phyloP scores from a whole-genome alignment of 1,140 invertebrate species.

The Aphis craccivora region DNA sequence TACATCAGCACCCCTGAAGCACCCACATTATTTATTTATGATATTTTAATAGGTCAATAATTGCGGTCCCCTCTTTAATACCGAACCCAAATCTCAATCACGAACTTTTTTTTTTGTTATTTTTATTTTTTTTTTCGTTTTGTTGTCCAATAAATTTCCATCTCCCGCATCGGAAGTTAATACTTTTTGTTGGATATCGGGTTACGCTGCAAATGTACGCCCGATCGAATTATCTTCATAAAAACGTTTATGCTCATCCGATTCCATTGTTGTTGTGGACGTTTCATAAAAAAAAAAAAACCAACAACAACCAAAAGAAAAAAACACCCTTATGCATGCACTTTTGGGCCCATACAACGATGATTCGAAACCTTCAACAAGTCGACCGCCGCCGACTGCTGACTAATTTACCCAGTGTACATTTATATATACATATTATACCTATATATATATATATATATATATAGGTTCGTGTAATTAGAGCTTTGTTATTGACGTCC shows the following conservation, averaged over 20 bases:
- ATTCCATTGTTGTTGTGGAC: slow-evolving; percentile 53
- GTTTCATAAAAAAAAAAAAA: neutral
- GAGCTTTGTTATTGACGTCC: slow-evolving; percentile 53
- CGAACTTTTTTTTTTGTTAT: slow-evolving; percentile 27
- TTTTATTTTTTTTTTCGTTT: neutral
- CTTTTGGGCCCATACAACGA: neutral
- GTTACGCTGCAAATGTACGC: slow-evolving; percentile 51
- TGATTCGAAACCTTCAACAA: slow-evolving; percentile 45
- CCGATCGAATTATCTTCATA: slow-evolving; percentile 54
- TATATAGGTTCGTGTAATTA: slow-evolving; percentile 39
- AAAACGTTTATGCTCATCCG: slow-evolving; percentile 57
- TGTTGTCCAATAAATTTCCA: slow-evolving; percentile 52
- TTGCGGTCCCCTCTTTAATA: neutral
- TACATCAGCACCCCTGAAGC: neutral
- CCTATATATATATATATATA: neutral
- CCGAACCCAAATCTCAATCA: neutral
- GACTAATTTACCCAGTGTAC: neutral
- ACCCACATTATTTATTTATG: neutral
- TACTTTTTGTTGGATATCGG: slow-evolving; percentile 55
- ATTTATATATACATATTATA: neutral
- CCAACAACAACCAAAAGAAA: neutral
- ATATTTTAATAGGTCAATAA: slow-evolving; percentile 54
- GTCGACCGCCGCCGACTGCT: slow-evolving; percentile 17
- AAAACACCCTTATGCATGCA: slow-evolving; percentile 31
- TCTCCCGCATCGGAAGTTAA: slow-evolving; percentile 57